Percentiles rank a stretch among this genome's conserved stretches.
phyloP scores from a whole-genome alignment of 2,113 vertebrate species.

The Tinamus guttatus region DNA sequence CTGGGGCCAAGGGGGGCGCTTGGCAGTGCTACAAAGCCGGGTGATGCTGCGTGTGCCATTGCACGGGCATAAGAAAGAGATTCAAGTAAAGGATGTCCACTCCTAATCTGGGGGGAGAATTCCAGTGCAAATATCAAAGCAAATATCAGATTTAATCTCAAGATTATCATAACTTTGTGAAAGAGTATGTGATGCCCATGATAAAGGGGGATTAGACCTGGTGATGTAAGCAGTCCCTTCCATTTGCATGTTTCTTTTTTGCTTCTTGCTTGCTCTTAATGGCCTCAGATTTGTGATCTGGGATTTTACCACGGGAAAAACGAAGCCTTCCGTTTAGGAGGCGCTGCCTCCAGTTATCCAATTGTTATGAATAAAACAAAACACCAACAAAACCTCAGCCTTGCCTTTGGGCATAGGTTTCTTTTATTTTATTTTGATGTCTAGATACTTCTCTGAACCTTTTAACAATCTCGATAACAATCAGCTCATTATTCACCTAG shows the following conservation, averaged over 20 bases:
- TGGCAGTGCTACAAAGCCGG: background rate
- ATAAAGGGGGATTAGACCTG: background rate
- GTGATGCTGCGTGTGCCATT: background rate
- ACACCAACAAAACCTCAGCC: background rate
- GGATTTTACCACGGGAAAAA: background rate
- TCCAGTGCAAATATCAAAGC: background rate
- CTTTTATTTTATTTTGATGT: background rate
- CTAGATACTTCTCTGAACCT: background rate
- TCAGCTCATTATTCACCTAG: background rate
- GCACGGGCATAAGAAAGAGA: background rate
- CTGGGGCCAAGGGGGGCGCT: background rate
- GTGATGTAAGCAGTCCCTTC: background rate
- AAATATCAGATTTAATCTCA: background rate
- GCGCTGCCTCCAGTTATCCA: background rate
- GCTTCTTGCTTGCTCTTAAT: background rate
- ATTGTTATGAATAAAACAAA: background rate
- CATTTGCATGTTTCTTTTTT: background rate
- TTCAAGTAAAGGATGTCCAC: background rate
- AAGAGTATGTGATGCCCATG: accelerated
- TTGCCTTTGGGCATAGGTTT: background rate
- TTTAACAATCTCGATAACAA: background rate
- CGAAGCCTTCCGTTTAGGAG: background rate
- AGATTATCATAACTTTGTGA: background rate
- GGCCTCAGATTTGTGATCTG: background rate
- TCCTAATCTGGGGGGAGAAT: background rate